phyloP scores from a whole-genome alignment of 2,797 vertebrate genomes.

The Sparidentex hasta region DNA sequence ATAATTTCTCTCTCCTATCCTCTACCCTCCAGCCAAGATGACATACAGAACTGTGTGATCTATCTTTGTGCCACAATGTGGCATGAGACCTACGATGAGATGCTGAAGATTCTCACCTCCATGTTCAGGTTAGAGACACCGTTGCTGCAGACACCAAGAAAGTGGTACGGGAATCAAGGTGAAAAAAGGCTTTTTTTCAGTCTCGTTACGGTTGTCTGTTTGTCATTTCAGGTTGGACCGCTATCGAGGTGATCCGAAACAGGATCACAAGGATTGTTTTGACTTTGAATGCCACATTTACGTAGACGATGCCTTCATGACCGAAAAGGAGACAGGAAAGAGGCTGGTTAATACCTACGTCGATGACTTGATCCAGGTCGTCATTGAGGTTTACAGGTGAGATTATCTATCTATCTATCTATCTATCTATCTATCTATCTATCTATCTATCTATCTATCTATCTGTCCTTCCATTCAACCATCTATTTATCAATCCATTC shows the following conservation, averaged over 20 bases:
- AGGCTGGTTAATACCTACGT: conserved; percentile 85
- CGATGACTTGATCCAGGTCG: conserved; percentile 77
- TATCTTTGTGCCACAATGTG: conserved; percentile 91
- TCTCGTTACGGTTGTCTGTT: conserved; percentile 9
- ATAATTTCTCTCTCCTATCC: conserved; percentile 3
- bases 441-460: background rate
- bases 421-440: background rate
- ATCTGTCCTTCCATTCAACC: background rate
- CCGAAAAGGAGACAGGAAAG: conserved; percentile 67
- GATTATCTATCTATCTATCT: background rate
- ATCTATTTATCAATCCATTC: conserved; percentile 17
- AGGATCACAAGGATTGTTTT: conserved; percentile 85
- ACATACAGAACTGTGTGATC: conserved; percentile 83
- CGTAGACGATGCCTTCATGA: conserved; percentile 85
- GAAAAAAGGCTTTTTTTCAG: background rate
- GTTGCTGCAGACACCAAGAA: background rate
- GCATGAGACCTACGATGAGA: conserved; percentile 90
- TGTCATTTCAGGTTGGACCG: conserved; percentile 83
- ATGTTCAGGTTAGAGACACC: conserved; percentile 86
- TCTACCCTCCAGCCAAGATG: conserved; percentile 69
- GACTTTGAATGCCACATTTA: conserved; percentile 88
- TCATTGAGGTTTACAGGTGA: conserved; percentile 87
- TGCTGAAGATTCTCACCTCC: conserved; percentile 89
- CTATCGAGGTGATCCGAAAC: conserved; percentile 85
- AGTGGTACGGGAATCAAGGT: no score